Evolutionary conservation across 2,797 vertebrate genomes (phyloP).

Genomic region (Masticophis lateralis): DNA sequence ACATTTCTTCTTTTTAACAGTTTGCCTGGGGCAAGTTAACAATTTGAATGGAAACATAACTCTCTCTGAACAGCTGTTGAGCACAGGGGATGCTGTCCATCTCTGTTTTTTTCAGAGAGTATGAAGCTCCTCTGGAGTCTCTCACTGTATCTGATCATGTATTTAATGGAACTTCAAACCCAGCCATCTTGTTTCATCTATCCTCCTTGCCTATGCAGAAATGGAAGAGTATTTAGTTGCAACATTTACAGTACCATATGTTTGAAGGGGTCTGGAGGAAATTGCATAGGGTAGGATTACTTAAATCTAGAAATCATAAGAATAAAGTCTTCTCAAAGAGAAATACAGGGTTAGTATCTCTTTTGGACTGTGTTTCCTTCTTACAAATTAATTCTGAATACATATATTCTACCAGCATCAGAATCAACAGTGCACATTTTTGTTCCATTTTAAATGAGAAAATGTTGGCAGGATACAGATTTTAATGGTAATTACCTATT

Average conservation of each 20-base stretch:
- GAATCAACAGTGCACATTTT: background rate
- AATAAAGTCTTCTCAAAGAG: background rate
- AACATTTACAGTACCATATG: background rate
- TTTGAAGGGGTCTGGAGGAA: background rate
- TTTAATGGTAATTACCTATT: background rate
- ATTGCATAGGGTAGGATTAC: background rate
- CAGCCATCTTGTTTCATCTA: background rate
- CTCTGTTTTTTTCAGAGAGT: background rate
- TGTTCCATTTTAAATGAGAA: background rate
- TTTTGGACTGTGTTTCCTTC: background rate
- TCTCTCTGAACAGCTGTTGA: slow-evolving; percentile 24
- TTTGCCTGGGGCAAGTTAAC: background rate
- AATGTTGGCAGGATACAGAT: background rate
- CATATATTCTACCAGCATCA: background rate
- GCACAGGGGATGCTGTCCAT: slow-evolving; percentile 15
- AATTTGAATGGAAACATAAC: slow-evolving; percentile 34
- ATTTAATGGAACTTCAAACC: background rate
- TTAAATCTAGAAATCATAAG: background rate
- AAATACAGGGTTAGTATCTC: background rate
- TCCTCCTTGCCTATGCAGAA: background rate
- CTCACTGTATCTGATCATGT: background rate
- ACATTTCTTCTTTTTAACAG: background rate
- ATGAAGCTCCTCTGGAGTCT: background rate
- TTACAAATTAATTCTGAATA: background rate
- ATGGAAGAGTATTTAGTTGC: background rate